Evolutionary conservation across 2,113 vertebrate species (phyloP).

Genomic region (Hoplias malabaricus): DNA sequence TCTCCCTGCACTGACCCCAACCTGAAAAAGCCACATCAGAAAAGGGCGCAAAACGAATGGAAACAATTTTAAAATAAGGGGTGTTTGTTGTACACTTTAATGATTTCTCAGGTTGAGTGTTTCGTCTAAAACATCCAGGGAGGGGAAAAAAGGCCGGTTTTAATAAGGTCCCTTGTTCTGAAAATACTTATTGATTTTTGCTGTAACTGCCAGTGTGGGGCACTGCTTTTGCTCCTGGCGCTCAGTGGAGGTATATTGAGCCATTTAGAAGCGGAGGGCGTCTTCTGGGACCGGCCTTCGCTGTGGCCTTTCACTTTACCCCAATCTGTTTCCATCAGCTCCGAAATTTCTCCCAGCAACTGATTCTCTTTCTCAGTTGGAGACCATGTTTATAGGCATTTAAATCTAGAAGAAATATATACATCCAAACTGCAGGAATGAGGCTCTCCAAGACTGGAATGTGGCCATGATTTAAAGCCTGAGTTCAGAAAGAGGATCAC

Average conservation of each 20-base stretch:
- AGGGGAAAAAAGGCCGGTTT: constrained; percentile 62
- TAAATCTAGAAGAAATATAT: background rate
- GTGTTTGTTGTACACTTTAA: constrained; percentile 60
- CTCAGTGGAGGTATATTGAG: constrained; percentile 74
- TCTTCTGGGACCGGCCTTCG: constrained; percentile 65
- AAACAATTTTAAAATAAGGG: constrained; percentile 59
- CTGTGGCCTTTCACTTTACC: constrained; percentile 55
- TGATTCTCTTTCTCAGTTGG: constrained; percentile 49
- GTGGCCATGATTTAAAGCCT: no score
- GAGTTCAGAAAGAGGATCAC: no score
- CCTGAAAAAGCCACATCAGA: constrained; percentile 46
- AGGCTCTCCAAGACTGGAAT: background rate
- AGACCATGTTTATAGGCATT: background rate
- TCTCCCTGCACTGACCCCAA: constrained; percentile 15
- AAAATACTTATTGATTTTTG: constrained; percentile 79
- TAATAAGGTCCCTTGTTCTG: constrained; percentile 75
- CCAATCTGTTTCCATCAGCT: constrained; percentile 72
- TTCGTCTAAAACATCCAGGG: constrained; percentile 66
- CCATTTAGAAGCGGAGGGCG: constrained; percentile 70
- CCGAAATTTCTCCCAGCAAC: constrained; percentile 59
- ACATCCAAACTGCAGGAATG: background rate
- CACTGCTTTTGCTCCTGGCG: constrained; percentile 61
- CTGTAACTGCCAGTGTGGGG: constrained; percentile 62
- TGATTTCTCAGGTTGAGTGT: constrained; percentile 65
- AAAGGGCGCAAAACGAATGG: constrained; percentile 60